These are phyloP conservation scores for Megamerina dolium DNA, from an alignment of 2,888 invertebrate genomes.

Conservation along the genomic window DNA sequence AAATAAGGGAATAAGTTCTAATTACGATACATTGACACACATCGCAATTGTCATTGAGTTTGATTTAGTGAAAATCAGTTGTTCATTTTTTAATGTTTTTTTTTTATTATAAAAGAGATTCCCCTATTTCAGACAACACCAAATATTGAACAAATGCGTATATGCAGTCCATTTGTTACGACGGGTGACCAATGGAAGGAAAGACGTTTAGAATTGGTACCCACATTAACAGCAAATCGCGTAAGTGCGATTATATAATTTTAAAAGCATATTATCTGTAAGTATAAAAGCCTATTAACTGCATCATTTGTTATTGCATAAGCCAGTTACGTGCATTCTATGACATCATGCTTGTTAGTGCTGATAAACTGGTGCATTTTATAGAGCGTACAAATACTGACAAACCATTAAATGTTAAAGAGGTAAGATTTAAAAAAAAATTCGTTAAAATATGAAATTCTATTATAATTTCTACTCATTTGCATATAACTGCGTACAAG, in stretches of 20 bases:
- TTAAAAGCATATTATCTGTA: too few species aligned
- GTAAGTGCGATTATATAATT: too few species aligned
- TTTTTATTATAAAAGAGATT: too few species aligned
- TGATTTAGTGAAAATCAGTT: too few species aligned
- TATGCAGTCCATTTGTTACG: slow-evolving; percentile 48
- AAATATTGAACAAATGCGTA: slow-evolving; percentile 23
- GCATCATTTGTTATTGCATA: not conserved
- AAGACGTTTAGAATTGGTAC: slow-evolving; percentile 47
- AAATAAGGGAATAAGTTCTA: too few species aligned
- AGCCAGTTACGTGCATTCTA: slow-evolving; percentile 46
- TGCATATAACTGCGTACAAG: too few species aligned
- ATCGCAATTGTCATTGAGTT: too few species aligned
- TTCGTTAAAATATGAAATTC: too few species aligned
- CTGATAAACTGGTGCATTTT: slow-evolving; percentile 42
- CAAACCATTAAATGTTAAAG: slow-evolving; percentile 44
- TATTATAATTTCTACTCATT: too few species aligned
- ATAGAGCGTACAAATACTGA: slow-evolving; percentile 27
- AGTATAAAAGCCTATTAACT: too few species aligned
- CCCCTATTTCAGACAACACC: slow-evolving; percentile 22
- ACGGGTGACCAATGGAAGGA: slow-evolving; percentile 50
- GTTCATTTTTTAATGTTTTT: too few species aligned
- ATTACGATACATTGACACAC: too few species aligned
- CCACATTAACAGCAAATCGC: slow-evolving; percentile 51
- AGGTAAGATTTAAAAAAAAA: slow-evolving; percentile 24
- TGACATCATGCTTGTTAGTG: slow-evolving; percentile 44